phyloP scores from a whole-genome alignment of 2,113 vertebrate genomes.

The Phalacrocorax carbo region DNA sequence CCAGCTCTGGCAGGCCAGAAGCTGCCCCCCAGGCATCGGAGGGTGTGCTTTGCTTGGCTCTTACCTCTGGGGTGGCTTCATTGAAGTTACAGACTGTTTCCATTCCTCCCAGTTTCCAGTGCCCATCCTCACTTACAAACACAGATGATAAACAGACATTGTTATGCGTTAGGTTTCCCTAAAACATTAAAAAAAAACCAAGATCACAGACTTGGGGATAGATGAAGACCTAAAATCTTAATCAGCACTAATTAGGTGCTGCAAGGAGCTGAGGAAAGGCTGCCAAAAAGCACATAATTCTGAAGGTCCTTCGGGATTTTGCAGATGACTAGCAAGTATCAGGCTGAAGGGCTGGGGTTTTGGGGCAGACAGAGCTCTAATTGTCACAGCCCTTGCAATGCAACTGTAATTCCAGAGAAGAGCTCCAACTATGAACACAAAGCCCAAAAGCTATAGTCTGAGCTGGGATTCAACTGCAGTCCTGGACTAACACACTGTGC shows the following conservation, averaged over 20 bases:
- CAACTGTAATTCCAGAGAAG: background rate
- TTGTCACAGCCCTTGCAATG: background rate
- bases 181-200: background rate
- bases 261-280: background rate
- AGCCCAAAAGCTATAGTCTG: background rate
- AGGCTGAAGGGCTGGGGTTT: background rate
- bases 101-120: slow-evolving; percentile 98
- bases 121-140: slow-evolving; percentile 95
- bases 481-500: background rate
- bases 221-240: background rate
- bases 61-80: slow-evolving; percentile 90
- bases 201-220: background rate
- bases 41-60: background rate
- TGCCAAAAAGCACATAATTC: background rate
- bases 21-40: background rate
- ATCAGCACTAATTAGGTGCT: background rate
- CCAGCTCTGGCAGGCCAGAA: background rate
- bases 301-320: background rate
- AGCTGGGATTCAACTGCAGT: background rate
- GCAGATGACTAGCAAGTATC: background rate
- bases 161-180: slow-evolving; percentile 96
- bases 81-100: slow-evolving; percentile 90
- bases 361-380: background rate
- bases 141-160: slow-evolving; percentile 90
- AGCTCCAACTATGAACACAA: background rate